Percentiles rank a stretch among this genome's conserved stretches.
Evolutionary conservation across 2,888 invertebrate genomes (phyloP).

Genomic region (Polia nebulosa): DNA sequence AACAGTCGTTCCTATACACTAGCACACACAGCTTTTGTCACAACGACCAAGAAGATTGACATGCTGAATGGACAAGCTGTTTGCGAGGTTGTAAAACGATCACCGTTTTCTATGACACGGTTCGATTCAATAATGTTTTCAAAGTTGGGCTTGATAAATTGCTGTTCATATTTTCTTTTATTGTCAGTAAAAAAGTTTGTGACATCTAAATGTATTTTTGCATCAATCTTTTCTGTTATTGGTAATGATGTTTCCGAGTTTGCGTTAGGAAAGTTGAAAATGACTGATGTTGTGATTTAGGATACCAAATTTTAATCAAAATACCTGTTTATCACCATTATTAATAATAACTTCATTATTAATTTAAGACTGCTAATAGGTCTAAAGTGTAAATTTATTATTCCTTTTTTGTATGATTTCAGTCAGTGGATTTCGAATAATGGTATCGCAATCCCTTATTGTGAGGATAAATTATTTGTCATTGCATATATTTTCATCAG

Average conservation of each 20-base stretch:
- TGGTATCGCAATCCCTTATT: not conserved
- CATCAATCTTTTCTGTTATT: constrained; percentile 51
- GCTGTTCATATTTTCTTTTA: constrained; percentile 42
- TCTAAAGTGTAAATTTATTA: not conserved
- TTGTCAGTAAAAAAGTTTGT: constrained; percentile 31
- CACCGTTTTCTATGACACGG: constrained; percentile 14
- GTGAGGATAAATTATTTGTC: not conserved
- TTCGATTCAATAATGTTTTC: constrained; percentile 33
- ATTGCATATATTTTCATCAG: not conserved
- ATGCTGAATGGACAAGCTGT: constrained; percentile 75
- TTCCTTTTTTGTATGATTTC: not conserved
- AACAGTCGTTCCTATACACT: constrained; percentile 90
- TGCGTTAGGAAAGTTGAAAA: constrained; percentile 2
- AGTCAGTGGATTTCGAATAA: not conserved
- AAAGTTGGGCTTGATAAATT: constrained; percentile 56
- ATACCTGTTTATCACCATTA: too few relatives aligned
- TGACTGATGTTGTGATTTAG: constrained; percentile 23
- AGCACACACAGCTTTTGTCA: constrained; percentile 85
- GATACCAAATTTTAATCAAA: too few relatives aligned
- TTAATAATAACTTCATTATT: too few relatives aligned
- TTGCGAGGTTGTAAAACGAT: constrained; percentile 71
- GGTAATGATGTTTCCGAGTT: constrained; percentile 29
- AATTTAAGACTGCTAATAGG: too few relatives aligned
- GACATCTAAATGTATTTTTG: constrained; percentile 48
- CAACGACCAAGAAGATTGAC: constrained; percentile 87